Percentiles rank a stretch among this genome's conserved stretches.
phyloP scores from a whole-genome alignment of 2,797 vertebrate genomes.

The Thaleichthys pacificus region DNA sequence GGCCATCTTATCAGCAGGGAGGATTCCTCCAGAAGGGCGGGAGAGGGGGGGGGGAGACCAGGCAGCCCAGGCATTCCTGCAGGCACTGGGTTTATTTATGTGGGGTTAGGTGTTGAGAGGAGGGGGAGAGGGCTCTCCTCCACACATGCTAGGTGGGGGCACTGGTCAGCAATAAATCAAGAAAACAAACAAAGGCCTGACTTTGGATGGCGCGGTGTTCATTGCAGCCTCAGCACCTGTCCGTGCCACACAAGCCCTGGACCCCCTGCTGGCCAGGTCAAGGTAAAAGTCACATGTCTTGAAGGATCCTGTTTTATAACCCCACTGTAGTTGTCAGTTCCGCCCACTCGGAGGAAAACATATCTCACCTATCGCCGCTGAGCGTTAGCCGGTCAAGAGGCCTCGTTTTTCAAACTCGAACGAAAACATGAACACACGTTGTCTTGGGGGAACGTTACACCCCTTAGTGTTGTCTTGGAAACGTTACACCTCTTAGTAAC shows the following conservation, averaged over 20 bases:
- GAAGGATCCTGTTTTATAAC: constrained; percentile 2
- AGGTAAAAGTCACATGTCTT: constrained; percentile 31
- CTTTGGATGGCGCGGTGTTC: constrained; percentile 63
- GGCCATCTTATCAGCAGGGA: constrained; percentile 60
- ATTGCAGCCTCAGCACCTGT: constrained; percentile 69
- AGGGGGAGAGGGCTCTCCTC: constrained; percentile 50
- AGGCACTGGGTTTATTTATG: constrained; percentile 72
- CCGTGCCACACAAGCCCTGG: constrained; percentile 61
- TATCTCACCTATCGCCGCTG: constrained; percentile 58
- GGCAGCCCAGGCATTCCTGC: constrained; percentile 60
- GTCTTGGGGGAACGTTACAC: constrained; percentile 18
- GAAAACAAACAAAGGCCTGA: constrained; percentile 73
- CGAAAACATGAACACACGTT: constrained; percentile 42
- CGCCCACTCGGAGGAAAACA: constrained; percentile 26
- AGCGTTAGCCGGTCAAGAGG: constrained; percentile 54
- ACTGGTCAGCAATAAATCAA: constrained; percentile 71
- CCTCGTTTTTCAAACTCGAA: constrained; percentile 48
- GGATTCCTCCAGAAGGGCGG: constrained; percentile 58
- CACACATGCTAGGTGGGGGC: constrained; percentile 67
- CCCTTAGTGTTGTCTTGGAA: constrained; percentile 60
- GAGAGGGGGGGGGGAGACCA: constrained; percentile 24
- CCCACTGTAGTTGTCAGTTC: not conserved
- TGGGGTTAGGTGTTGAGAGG: constrained; percentile 70
- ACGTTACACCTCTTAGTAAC: constrained; percentile 58
- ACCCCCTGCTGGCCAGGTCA: constrained; percentile 53